Evolutionary conservation across 2,113 vertebrate species (phyloP).

Genomic region (Periophthalmus modestus): DNA sequence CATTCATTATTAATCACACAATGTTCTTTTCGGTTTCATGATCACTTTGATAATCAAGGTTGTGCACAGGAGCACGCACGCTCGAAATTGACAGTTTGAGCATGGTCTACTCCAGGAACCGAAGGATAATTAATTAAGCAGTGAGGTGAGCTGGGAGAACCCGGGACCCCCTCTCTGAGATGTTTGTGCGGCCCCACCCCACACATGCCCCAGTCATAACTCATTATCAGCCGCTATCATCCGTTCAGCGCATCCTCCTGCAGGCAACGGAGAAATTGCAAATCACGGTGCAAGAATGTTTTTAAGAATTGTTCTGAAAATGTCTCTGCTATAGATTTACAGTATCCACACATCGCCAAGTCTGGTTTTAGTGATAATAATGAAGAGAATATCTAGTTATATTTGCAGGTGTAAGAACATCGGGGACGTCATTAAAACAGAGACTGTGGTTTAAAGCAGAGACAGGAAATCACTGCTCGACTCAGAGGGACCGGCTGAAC

Average conservation of each 20-base stretch:
- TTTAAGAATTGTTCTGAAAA: neutral
- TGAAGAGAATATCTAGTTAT: neutral
- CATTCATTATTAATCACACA: conserved; percentile 63
- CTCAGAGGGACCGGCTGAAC: neutral
- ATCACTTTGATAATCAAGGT: conserved; percentile 67
- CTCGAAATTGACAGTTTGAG: conserved; percentile 53
- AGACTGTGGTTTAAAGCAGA: neutral
- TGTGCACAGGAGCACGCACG: conserved; percentile 46
- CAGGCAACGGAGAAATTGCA: conserved; percentile 6
- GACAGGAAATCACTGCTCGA: neutral
- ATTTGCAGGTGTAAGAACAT: neutral
- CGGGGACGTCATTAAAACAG: conserved; percentile 2
- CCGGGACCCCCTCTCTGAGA: neutral
- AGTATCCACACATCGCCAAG: neutral
- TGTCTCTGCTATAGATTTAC: neutral
- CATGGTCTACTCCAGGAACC: conserved; percentile 43
- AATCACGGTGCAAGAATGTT: neutral
- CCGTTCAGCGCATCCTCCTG: neutral
- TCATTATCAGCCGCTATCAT: conserved; percentile 6
- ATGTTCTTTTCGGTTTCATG: conserved; percentile 53
- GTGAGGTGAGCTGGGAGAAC: conserved; percentile 39
- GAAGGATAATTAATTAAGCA: conserved; percentile 59
- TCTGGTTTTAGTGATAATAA: neutral
- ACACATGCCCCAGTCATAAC: conserved; percentile 23
- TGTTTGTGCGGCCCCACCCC: conserved; percentile 5